A percentile compares a stretch with the other conserved stretches of the same genome.
phyloP scores from a whole-genome alignment of 2,113 vertebrate species.

The Hemiscyllium ocellatum region DNA sequence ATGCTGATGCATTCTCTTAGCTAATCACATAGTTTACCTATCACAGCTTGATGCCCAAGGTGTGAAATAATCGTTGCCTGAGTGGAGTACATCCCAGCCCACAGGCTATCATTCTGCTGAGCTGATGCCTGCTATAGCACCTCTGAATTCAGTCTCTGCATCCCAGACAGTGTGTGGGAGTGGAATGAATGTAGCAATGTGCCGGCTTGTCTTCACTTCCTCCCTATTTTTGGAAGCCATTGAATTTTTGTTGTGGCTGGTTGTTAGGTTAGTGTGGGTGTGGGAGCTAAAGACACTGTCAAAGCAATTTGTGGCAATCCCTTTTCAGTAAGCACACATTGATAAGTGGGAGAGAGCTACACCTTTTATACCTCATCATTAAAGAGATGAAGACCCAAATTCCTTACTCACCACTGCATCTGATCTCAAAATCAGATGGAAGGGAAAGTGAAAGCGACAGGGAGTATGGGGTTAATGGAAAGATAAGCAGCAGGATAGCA shows the following conservation, averaged over 20 bases:
- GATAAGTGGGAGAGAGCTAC: neutral
- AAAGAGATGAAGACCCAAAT: neutral
- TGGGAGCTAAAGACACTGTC: neutral
- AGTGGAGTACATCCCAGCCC: neutral
- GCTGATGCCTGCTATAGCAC: neutral
- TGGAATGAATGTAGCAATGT: neutral
- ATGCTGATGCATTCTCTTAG: neutral
- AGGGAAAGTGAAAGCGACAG: too few species aligned
- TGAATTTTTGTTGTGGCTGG: neutral
- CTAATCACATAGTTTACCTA: neutral
- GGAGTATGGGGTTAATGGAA: too few species aligned
- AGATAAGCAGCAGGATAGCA: too few species aligned
- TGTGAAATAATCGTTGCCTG: neutral
- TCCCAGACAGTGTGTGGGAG: constrained; percentile 23
- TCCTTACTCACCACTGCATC: neutral
- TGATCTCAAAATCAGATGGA: too few species aligned
- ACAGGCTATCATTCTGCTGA: neutral
- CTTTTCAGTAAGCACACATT: neutral
- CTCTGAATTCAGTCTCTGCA: neutral
- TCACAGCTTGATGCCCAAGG: neutral
- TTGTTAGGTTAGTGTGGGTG: neutral
- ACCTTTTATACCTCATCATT: neutral
- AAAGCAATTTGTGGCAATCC: neutral
- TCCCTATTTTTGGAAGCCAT: constrained; percentile 17
- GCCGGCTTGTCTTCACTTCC: neutral